phyloP scores from a whole-genome alignment of 2,888 invertebrate genomes.

The Catocala fraxini region DNA sequence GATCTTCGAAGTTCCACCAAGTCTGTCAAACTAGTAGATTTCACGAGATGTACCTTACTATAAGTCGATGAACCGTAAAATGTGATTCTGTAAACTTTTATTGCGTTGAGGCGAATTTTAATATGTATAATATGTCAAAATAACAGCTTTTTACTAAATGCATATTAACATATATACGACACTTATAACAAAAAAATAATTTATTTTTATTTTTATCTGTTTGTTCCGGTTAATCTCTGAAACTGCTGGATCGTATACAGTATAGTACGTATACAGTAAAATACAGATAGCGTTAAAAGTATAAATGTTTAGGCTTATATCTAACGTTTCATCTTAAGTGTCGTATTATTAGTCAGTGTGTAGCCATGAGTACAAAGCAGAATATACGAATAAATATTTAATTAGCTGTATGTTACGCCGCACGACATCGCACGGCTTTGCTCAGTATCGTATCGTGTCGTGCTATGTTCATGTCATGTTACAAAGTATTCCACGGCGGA shows the following conservation, averaged over 20 bases:
- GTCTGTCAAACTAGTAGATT: conserved; percentile 3
- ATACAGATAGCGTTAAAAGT: too few species aligned
- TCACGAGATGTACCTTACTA: not conserved
- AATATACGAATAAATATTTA: conserved; percentile 1
- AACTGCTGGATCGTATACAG: too few species aligned
- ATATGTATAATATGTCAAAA: too few species aligned
- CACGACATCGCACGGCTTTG: not conserved
- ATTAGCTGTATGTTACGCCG: not conserved
- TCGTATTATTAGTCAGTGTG: not conserved
- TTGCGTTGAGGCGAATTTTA: conserved; percentile 1
- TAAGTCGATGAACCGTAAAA: conserved; percentile 1
- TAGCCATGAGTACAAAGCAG: not conserved
- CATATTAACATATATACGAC: too few species aligned
- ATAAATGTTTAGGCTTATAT: too few species aligned
- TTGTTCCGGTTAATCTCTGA: too few species aligned
- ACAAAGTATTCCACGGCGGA: conserved; percentile 13
- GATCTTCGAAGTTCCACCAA: conserved; percentile 1
- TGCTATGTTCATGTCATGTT: conserved; percentile 6
- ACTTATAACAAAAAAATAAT: too few species aligned
- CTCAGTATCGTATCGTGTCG: not conserved
- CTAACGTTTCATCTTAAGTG: too few species aligned
- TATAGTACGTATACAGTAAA: too few species aligned
- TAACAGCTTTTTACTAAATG: too few species aligned
- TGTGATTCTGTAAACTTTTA: not conserved
- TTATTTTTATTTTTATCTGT: too few species aligned